Conservation (phyloP, 2,888 invertebrate species). For the Galerucella pusilla region DNA sequence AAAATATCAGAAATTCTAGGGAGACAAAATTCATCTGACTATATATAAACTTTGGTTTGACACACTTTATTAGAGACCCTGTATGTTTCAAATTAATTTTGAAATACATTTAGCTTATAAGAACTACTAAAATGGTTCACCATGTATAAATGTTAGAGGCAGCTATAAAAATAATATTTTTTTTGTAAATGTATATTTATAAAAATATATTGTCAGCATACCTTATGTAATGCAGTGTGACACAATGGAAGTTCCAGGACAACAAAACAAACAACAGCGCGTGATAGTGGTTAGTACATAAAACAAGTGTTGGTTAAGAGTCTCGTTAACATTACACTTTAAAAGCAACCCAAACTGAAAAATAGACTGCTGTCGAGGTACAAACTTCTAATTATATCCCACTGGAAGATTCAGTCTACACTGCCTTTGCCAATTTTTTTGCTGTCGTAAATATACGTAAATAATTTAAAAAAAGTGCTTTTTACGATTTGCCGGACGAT, state of each 20-base stretch:
- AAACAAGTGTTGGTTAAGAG: slow-evolving; percentile 12
- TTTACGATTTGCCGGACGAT: neutral
- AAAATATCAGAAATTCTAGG: neutral
- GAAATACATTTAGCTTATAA: too few relatives aligned
- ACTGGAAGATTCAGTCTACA: slow-evolving; percentile 8
- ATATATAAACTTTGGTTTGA: too few relatives aligned
- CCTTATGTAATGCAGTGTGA: neutral
- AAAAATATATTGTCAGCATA: slow-evolving; percentile 8
- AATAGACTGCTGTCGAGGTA: slow-evolving; percentile 7
- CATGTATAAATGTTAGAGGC: too few relatives aligned
- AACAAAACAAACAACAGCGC: slow-evolving; percentile 3
- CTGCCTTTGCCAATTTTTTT: slow-evolving; percentile 16
- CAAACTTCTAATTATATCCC: slow-evolving; percentile 20
- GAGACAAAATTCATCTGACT: too few relatives aligned
- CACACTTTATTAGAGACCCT: too few relatives aligned
- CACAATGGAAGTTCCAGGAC: slow-evolving; percentile 3
- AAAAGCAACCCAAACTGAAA: neutral
- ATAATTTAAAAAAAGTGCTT: neutral
- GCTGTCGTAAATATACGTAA: slow-evolving; percentile 6
- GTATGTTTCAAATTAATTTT: too few relatives aligned
- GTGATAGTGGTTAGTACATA: slow-evolving; percentile 13
- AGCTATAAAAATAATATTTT: neutral
- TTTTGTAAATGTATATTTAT: neutral
- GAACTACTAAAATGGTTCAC: too few relatives aligned
- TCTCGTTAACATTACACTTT: slow-evolving; percentile 17